Evolutionary conservation across 2,797 vertebrate species (phyloP), one percentile per base, ranked within the genome.

Genomic region (Hippoglossus hippoglossus): DNA sequence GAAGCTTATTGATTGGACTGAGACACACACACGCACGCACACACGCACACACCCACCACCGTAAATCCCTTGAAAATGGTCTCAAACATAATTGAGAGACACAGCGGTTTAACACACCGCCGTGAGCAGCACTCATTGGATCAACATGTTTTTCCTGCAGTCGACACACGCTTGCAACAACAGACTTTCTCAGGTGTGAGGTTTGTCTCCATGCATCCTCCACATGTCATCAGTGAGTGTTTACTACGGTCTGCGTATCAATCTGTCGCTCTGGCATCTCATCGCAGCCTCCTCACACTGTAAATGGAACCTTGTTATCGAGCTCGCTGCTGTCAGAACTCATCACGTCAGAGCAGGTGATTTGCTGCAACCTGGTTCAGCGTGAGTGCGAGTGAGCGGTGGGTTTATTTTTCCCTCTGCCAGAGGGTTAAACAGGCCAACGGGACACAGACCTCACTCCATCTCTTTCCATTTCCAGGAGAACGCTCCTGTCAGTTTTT

Each of bases 11-110:
- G 88, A 90, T 86, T 73, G 55, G 28, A 72, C 53, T 26, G 11
- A 66, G 22, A 61, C 31, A 75, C 76, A 73, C 25, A 44, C 67
- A 18, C 56, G 53, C 67, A 63, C 46, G 21, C 63, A 21, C 56
- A 53, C 57, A 34, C 64, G 49, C 64, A 34, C 39, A 63, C 12
- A 22, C 54, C 39, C 59, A 21, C 55, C 55, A 49, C 34, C 51
- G 70, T 70, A 64, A 77, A 79, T 85, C 82, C 79, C 65, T 74
- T 44, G 56, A 84, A 87, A 87, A 68, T 61, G 68, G 57, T 52
- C 59, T 86, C 22, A 44, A 9, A 50, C 56, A 73, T 85, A 90
- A 87, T 82, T 85, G 80, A 85, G 82, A 88, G 69, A 84, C 62
- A 73, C 65, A 50, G 59, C 6, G 22, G 26, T 46, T 63, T 25